Conservation (phyloP, 2,797 vertebrate genomes). For the Girardinus metallicus region DNA sequence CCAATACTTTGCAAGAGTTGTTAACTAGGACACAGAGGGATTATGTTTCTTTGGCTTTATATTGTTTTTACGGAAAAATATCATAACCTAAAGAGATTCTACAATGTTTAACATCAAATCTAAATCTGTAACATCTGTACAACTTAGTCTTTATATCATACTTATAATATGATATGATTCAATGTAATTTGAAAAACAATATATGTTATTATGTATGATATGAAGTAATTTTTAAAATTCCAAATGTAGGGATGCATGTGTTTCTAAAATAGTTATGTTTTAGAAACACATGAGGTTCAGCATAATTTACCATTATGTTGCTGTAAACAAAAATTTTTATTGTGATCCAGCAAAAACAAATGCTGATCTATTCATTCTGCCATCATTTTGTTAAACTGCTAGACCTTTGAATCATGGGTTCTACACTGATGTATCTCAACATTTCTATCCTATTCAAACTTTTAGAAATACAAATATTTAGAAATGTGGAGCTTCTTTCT, state of each 20-base stretch:
- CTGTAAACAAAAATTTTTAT: neutral
- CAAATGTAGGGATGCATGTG: neutral
- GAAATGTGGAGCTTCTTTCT: neutral
- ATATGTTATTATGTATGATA: neutral
- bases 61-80: neutral
- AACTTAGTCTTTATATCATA: too few relatives aligned
- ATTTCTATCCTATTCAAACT: neutral
- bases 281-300: too few relatives aligned
- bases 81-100: neutral
- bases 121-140: neutral
- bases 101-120: neutral
- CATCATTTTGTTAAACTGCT: neutral
- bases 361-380: neutral
- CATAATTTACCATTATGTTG: neutral
- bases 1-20: constrained; percentile 18
- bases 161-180: neutral
- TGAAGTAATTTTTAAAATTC: neutral
- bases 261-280: neutral
- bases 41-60: neutral
- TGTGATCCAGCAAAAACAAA: neutral
- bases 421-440: neutral
- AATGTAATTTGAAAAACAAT: neutral
- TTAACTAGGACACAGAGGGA: constrained; percentile 1
- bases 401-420: neutral
- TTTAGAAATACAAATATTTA: neutral